Conservation (phyloP, 2,797 vertebrate genomes). For the Mastacembelus armatus region DNA sequence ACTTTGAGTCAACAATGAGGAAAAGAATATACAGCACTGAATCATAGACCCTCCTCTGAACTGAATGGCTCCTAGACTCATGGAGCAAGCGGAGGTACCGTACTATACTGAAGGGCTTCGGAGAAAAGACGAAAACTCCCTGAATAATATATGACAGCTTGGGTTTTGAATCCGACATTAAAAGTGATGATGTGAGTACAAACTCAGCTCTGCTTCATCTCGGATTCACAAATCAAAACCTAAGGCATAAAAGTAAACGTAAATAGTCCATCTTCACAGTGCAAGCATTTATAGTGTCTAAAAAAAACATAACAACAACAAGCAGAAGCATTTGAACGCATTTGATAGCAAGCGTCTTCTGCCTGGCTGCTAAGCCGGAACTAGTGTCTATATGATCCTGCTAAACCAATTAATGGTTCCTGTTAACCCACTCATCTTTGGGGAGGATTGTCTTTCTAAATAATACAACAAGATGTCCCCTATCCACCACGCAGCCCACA, state of each 20-base stretch:
- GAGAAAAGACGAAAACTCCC: conserved; percentile 78
- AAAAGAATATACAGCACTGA: conserved; percentile 67
- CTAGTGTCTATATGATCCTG: conserved; percentile 76
- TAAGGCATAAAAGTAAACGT: conserved; percentile 75
- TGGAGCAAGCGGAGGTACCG: conserved; percentile 69
- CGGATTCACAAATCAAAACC: conserved; percentile 80
- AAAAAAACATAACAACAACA: conserved; percentile 50
- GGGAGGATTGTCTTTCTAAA: conserved; percentile 81
- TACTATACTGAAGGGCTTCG: conserved; percentile 64
- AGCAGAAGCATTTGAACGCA: conserved; percentile 65
- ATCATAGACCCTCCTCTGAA: conserved; percentile 74
- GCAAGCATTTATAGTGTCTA: conserved; percentile 56
- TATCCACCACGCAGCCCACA: conserved; percentile 73
- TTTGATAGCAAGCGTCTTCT: conserved; percentile 68
- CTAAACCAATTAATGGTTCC: conserved; percentile 86
- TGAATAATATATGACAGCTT: conserved; percentile 86
- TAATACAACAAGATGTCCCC: conserved; percentile 79
- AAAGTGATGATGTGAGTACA: conserved; percentile 85
- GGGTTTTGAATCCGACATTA: conserved; percentile 83
- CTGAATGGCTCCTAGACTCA: conserved; percentile 66
- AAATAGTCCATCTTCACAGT: conserved; percentile 75
- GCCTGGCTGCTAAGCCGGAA: conserved; percentile 75
- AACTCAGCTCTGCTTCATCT: conserved; percentile 79
- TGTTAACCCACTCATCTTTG: conserved; percentile 83
- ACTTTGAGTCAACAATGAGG: conserved; percentile 82